Conservation (phyloP, 2,888 invertebrate species). For the Cyclophora albipunctata region DNA sequence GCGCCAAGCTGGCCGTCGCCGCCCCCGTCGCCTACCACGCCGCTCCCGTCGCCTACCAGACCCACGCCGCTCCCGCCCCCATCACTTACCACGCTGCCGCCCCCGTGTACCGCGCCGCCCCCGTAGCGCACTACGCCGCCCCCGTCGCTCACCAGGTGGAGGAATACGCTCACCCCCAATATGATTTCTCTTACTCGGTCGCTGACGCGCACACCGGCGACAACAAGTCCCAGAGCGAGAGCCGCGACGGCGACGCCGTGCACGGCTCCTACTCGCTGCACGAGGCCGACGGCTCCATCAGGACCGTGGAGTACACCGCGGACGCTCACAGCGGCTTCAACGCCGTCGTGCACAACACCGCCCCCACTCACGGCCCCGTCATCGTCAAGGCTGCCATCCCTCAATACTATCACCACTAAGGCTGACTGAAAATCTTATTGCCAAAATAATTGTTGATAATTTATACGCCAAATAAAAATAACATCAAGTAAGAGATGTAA, state of each 20-base stretch:
- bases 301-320: constrained; percentile 72
- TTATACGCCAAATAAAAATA: constrained; percentile 8
- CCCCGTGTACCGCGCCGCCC: not conserved
- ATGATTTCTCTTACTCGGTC: constrained; percentile 73
- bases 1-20: constrained; percentile 18
- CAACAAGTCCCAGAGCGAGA: constrained; percentile 72
- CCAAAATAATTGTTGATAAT: constrained; percentile 24
- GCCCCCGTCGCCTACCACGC: constrained; percentile 18
- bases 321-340: constrained; percentile 70
- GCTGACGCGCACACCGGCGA: constrained; percentile 75
- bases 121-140: constrained; percentile 25
- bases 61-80: constrained; percentile 19
- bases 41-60: constrained; percentile 18
- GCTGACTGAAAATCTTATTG: not conserved
- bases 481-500: too few relatives aligned
- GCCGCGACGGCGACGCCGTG: constrained; percentile 70
- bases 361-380: constrained; percentile 43
- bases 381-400: constrained; percentile 36
- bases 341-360: constrained; percentile 52
- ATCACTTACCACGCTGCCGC: constrained; percentile 10
- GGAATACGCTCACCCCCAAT: constrained; percentile 53
- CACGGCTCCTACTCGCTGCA: constrained; percentile 72
- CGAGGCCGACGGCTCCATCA: constrained; percentile 73
- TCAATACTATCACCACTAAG: constrained; percentile 36
- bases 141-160: constrained; percentile 28